These are phyloP conservation scores for Morpho helenor DNA, from an alignment of 2,888 invertebrate genomes.

Conservation along the genomic window DNA sequence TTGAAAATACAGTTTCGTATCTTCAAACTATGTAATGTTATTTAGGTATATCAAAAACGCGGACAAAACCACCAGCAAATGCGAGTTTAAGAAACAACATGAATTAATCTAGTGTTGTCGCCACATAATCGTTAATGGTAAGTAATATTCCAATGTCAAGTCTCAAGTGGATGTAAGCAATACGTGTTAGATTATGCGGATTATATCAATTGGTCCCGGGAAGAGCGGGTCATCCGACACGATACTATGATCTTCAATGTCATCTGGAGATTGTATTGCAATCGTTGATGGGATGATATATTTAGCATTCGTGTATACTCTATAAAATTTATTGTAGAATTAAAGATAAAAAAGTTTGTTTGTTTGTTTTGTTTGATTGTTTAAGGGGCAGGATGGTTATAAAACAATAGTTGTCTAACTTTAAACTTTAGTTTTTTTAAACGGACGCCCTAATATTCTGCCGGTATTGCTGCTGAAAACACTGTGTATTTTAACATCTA, in stretches of 20 bases:
- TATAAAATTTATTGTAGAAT: too few species aligned
- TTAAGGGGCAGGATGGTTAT: too few species aligned
- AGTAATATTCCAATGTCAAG: slow-evolving; percentile 61
- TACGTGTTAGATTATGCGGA: slow-evolving; percentile 40
- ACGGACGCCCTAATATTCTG: too few species aligned
- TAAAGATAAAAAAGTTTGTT: too few species aligned
- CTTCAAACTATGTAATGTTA: too few species aligned
- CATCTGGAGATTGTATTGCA: slow-evolving; percentile 8
- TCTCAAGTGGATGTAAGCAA: slow-evolving; percentile 60
- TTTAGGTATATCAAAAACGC: not conserved
- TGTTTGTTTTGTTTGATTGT: too few species aligned
- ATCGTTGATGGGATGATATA: not conserved
- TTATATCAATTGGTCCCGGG: slow-evolving; percentile 45
- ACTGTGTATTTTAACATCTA: too few species aligned
- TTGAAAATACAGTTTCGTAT: too few species aligned
- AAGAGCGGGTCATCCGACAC: slow-evolving; percentile 7
- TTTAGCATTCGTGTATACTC: too few species aligned
- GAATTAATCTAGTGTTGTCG: slow-evolving; percentile 22
- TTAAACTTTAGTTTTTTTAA: too few species aligned
- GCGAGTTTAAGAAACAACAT: not conserved
- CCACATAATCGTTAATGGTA: slow-evolving; percentile 57
- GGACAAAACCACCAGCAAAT: not conserved
- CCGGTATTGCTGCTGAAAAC: too few species aligned
- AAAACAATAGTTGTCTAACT: too few species aligned
- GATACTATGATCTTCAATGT: slow-evolving; percentile 21